Evolutionary conservation across 2,113 vertebrate genomes (phyloP).

Genomic region (Macaca nemestrina): DNA sequence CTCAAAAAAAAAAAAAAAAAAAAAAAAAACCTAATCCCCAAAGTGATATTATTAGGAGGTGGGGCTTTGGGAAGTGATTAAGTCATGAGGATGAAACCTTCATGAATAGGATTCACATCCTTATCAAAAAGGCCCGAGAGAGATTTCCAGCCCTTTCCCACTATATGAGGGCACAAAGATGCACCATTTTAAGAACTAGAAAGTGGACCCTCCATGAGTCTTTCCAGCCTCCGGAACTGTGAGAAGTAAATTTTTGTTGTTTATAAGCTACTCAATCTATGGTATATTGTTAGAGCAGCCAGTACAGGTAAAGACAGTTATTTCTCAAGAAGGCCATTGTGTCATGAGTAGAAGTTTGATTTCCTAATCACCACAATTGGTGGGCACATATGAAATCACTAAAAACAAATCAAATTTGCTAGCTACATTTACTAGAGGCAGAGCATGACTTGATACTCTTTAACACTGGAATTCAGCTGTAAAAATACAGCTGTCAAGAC

Average conservation of each 20-base stretch:
- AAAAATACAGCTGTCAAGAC: not conserved
- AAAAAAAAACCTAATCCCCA: not conserved
- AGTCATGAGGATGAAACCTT: not conserved
- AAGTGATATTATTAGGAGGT: not conserved
- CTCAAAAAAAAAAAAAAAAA: not conserved
- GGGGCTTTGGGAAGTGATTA: not conserved
- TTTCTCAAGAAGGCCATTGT: not conserved
- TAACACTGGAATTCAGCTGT: slow-evolving; percentile 1
- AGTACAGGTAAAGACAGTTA: not conserved
- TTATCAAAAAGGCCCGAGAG: not conserved
- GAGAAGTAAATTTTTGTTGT: not conserved
- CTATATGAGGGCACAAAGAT: not conserved
- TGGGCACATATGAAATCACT: not conserved
- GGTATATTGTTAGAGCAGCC: not conserved
- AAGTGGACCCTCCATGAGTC: not conserved
- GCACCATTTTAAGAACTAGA: not conserved
- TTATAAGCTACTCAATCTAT: not conserved
- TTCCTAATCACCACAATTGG: not conserved
- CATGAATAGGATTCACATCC: not conserved
- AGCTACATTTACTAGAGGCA: not conserved
- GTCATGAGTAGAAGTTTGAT: not conserved
- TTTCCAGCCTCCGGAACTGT: not conserved
- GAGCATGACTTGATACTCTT: not conserved
- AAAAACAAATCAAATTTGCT: not conserved
- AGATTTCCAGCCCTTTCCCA: not conserved